phyloP scores from a whole-genome alignment of 2,888 invertebrate genomes.

The Lochmaea capreae region DNA sequence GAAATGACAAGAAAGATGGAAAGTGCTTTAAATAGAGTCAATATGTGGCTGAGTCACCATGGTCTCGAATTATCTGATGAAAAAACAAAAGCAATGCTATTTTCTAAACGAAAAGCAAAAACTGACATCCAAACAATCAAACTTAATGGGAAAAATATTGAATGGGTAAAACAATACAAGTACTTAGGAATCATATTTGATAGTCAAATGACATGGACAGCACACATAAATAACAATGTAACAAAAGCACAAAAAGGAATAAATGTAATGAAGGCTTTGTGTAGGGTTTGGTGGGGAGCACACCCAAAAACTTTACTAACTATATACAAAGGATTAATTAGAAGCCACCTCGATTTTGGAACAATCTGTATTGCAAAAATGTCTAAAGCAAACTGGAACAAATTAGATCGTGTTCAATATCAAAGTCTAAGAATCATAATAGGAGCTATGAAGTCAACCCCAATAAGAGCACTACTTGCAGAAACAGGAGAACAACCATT shows the following conservation, averaged over 20 bases:
- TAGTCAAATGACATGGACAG: constrained; percentile 32
- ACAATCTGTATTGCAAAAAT: constrained; percentile 7
- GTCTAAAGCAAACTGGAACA: constrained; percentile 20
- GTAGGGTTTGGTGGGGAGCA: constrained; percentile 37
- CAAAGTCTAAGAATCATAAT: constrained; percentile 12
- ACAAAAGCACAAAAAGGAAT: constrained; percentile 32
- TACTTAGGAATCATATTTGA: constrained; percentile 33
- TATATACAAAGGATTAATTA: constrained; percentile 24
- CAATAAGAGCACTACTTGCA: constrained; percentile 21
- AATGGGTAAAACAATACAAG: constrained; percentile 25
- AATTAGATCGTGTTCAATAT: constrained; percentile 22
- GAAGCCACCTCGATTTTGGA: constrained; percentile 37
- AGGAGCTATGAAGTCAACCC: constrained; percentile 38
- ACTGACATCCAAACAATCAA: not conserved
- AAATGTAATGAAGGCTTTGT: constrained; percentile 32
- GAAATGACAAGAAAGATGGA: constrained; percentile 11
- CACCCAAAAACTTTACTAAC: constrained; percentile 30
- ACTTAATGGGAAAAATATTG: not conserved
- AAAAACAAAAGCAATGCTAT: constrained; percentile 35
- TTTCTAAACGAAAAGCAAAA: constrained; percentile 20
- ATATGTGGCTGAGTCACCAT: constrained; percentile 26
- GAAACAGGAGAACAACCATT: constrained; percentile 23
- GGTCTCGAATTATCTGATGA: constrained; percentile 17
- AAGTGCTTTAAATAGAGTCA: constrained; percentile 15
- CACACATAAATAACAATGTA: constrained; percentile 21